These are phyloP conservation scores for Oceanodroma leucorhoa DNA, from an alignment of 2,797 vertebrate genomes.

Conservation along the genomic window DNA sequence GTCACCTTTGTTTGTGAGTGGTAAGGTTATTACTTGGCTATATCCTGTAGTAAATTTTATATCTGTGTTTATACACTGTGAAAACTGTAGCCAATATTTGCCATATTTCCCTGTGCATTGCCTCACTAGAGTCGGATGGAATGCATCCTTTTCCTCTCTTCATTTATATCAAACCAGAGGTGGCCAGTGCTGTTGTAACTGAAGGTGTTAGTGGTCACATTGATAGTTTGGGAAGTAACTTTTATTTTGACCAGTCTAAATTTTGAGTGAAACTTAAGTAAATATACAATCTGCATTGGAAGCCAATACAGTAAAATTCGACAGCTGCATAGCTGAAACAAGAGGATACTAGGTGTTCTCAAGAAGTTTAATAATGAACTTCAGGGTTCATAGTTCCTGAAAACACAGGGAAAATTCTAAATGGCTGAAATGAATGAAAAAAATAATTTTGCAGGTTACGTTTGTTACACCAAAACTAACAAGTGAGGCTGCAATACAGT, in stretches of 20 bases:
- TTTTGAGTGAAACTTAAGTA: background rate
- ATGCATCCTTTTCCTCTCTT: background rate
- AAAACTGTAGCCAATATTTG: background rate
- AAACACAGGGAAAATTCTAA: background rate
- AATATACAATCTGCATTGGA: background rate
- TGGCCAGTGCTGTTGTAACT: background rate
- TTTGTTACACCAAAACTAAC: background rate
- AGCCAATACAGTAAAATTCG: background rate
- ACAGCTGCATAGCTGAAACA: background rate
- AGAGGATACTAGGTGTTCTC: background rate
- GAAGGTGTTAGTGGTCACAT: background rate
- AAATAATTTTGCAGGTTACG: background rate
- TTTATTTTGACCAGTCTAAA: background rate
- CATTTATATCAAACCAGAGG: background rate
- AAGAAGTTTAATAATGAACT: background rate
- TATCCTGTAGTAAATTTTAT: background rate
- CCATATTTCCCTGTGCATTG: background rate
- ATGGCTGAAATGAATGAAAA: background rate
- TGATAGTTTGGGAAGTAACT: background rate
- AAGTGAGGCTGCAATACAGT: background rate
- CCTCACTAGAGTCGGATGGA: background rate
- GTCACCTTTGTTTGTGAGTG: background rate
- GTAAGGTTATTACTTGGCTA: background rate
- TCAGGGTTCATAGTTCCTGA: background rate
- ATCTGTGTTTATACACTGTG: background rate